Evolutionary conservation across 2,888 invertebrate genomes (phyloP), one percentile per base, ranked within the genome.

Genomic region (Drosophila kuntzei): DNA sequence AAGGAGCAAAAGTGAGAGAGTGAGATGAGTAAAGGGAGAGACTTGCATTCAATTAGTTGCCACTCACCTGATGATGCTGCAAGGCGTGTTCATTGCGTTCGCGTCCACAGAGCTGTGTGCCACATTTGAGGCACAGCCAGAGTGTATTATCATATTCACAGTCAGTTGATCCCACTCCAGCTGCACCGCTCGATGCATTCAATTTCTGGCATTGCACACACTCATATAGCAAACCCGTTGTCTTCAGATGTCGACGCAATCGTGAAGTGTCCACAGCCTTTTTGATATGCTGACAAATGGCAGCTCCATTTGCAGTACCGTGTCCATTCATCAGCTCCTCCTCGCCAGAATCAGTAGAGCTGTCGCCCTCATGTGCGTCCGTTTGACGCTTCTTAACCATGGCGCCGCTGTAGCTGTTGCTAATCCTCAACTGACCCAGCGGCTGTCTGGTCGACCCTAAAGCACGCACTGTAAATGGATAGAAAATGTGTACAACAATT

Each of bases 101-200:
- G 51, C 95, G 93, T 2, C 96, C 96, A 91, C 97, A 97, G 20
- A 95, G 94, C 89, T 96, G 95, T 43, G 95, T 93, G 2, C 96
- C 97, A 91, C 97, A 98, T 74, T 95, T 95, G 68, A 97, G 92
- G 89, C 97, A 98, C 92, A 97, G 94, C 96, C 96, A 97, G 67
- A 96, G 91, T 0, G 93, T 93, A 50, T 91, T 89, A 76, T 94
- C 94, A 49, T 92, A 92, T 75, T 94, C 93, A 55, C 91, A 92
- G 14, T 90, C 89, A 34, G 85, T 76, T 62, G 85, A 50, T 18
- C 77, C 58, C 9, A 32, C 14, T 4, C 57, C 43, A 1, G 49
- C 5, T 92, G 91, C 91, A 14, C 12, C 94, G 90, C 65, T 93
- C 7, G 46, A 4, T 9, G 14, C 36, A 8, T 18, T 50, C 85